Percentiles rank a stretch among this genome's conserved stretches.
phyloP scores from a whole-genome alignment of 2,797 vertebrate species.

The Rhinichthys osculus region DNA sequence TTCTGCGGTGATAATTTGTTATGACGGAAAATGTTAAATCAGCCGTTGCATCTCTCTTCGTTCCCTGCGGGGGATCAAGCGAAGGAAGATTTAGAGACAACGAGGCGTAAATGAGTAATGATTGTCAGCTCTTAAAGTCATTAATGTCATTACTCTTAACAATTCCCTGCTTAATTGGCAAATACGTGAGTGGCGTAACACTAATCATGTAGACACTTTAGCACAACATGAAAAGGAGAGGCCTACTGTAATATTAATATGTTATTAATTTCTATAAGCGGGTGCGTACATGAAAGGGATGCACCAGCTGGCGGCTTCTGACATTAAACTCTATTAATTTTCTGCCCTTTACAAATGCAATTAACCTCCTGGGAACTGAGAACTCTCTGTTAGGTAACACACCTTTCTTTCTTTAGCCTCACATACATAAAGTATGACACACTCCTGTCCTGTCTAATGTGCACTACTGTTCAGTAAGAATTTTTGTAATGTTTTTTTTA shows the following conservation, averaged over 20 bases:
- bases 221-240: constrained; percentile 57
- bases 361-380: constrained; percentile 70
- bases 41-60: constrained; percentile 39
- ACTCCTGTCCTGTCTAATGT: background rate
- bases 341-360: constrained; percentile 80
- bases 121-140: constrained; percentile 62
- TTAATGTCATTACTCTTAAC: constrained; percentile 64
- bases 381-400: constrained; percentile 67
- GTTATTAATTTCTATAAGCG: constrained; percentile 65
- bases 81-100: constrained; percentile 50
- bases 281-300: constrained; percentile 61
- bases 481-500: background rate
- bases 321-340: constrained; percentile 83
- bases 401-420: constrained; percentile 42
- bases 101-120: constrained; percentile 61
- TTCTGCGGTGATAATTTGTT: constrained; percentile 44
- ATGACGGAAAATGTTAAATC: constrained; percentile 53
- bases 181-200: constrained; percentile 52
- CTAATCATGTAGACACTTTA: constrained; percentile 57
- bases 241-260: constrained; percentile 59
- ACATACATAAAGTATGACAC: constrained; percentile 41
- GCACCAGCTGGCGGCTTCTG: constrained; percentile 73
- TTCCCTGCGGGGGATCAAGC: constrained; percentile 46
- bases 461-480: background rate
- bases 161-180: constrained; percentile 62